Evolutionary conservation across 2,113 vertebrate species (phyloP).

Genomic region (Tragulus kanchil): DNA sequence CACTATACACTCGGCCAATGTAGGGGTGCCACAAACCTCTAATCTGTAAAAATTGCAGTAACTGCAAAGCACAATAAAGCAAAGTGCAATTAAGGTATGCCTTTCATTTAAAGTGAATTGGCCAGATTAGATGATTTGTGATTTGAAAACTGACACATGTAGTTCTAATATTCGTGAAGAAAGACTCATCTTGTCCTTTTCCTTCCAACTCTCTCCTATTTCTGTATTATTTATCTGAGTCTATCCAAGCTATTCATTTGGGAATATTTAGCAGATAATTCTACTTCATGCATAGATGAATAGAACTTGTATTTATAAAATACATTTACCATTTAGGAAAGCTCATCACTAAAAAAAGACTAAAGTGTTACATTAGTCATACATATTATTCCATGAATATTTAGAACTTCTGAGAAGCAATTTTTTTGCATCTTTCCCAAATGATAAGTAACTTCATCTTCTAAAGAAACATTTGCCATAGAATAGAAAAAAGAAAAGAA

Average conservation of each 20-base stretch:
- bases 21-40: neutral
- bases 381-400: constrained; percentile 42
- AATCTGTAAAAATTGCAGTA: neutral
- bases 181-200: neutral
- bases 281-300: neutral
- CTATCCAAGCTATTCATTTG: neutral
- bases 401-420: constrained; percentile 5
- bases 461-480: neutral
- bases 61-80: neutral
- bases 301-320: neutral
- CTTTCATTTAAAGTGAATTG: neutral
- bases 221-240: neutral
- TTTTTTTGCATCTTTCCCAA: constrained; percentile 21
- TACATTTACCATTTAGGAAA: neutral
- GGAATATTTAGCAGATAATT: neutral
- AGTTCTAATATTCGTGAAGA: neutral
- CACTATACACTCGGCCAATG: neutral
- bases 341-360: neutral
- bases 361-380: constrained; percentile 5
- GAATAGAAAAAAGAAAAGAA: neutral
- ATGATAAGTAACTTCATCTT: constrained; percentile 21
- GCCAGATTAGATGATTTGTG: neutral
- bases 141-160: neutral
- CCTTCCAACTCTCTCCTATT: neutral
- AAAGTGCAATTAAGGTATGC: neutral